phyloP scores from a whole-genome alignment of 1,140 invertebrate genomes.

The Holcopasites calliopsidis region DNA sequence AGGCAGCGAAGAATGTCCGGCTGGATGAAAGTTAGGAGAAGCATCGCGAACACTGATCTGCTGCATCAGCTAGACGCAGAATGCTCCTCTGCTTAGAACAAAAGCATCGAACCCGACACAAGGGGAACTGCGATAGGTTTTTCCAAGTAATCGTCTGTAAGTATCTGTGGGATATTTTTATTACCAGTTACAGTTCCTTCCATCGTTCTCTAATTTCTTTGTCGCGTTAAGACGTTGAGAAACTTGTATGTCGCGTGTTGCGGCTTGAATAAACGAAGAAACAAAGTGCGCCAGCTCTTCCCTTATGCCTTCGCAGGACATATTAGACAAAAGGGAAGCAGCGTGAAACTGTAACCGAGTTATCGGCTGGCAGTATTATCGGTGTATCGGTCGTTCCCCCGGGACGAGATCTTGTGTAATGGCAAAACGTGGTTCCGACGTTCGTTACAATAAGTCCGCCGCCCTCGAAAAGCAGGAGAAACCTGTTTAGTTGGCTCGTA shows the following conservation, averaged over 20 bases:
- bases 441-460: conserved; percentile 77
- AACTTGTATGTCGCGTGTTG: neutral
- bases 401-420: conserved; percentile 72
- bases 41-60: conserved; percentile 48
- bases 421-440: conserved; percentile 70
- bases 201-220: neutral
- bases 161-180: neutral
- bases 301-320: neutral
- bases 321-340: neutral
- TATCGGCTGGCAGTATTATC: conserved; percentile 76
- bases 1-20: conserved; percentile 13
- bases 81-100: neutral
- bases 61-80: neutral
- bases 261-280: neutral
- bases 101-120: conserved; percentile 10
- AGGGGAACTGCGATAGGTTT: too few species aligned
- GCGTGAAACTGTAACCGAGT: conserved; percentile 63
- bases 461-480: conserved; percentile 63
- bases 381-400: conserved; percentile 64
- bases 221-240: neutral
- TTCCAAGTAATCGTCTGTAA: neutral
- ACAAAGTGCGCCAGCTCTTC: too few species aligned
- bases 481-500: conserved; percentile 68
- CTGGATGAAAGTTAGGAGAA: conserved; percentile 58
- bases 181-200: neutral